Conservation (phyloP, 2,113 vertebrate species). For the Lophotis ruficrista region DNA sequence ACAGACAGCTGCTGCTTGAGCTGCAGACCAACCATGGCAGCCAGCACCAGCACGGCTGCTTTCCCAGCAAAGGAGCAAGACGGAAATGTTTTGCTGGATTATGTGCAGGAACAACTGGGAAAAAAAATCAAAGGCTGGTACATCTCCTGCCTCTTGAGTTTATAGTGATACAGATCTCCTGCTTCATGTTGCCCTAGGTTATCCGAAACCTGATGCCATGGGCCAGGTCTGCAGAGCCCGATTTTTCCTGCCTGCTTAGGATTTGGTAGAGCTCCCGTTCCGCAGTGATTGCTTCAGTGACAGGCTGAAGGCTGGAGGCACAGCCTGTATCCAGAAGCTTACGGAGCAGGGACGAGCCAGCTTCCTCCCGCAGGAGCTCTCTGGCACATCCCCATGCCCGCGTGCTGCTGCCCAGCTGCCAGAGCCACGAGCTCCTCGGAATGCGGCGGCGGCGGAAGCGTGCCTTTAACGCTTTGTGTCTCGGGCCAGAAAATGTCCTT, state of each 20-base stretch:
- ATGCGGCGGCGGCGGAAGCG: background rate
- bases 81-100: background rate
- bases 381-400: conserved; percentile 41
- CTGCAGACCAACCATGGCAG: background rate
- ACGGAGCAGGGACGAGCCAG: background rate
- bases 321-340: conserved; percentile 9
- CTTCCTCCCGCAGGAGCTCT: conserved; percentile 42
- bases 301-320: background rate
- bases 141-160: background rate
- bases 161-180: background rate
- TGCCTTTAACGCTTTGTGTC: conserved; percentile 6
- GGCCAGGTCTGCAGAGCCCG: background rate
- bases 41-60: background rate
- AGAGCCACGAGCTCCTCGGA: background rate
- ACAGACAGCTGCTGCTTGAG: background rate
- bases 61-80: background rate
- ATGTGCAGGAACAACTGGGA: background rate
- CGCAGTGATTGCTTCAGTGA: background rate
- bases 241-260: background rate
- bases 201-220: background rate
- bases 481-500: background rate
- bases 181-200: background rate
- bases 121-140: background rate
- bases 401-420: conserved; percentile 34
- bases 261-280: background rate